Evolutionary conservation across 1,140 invertebrate genomes (phyloP), one percentile per base, ranked within the genome.

Genomic region (Subanguina moxae): DNA sequence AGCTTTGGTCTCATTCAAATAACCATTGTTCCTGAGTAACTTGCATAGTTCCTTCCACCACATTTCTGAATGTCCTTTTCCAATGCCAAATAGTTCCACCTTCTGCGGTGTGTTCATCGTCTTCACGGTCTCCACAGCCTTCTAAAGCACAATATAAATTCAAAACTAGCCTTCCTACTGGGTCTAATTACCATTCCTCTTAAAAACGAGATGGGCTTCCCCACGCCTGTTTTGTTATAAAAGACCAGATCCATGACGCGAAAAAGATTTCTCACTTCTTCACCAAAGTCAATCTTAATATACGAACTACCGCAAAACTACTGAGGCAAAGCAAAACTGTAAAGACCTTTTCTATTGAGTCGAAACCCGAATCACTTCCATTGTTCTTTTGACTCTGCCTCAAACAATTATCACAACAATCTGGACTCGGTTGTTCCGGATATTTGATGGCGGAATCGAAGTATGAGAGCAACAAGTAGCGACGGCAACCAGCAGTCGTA

Each of bases 331-430:
- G 48, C 48, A n/a, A n/a, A n/a, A 52, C 48, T 52, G 17, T 52
- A 52, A 52, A 52, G 17, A 52, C 48, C 48, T 52, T 52, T 52
- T 21, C 23, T 5, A 52, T 25, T 3, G n/a, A 1, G 23, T 25
- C 64, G 11, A 52, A 17, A 9, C 21, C 21, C n/a, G 27, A 13
- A 15, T 71, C 46, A 9, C 42, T 27, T 17, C 46, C 59, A 32
- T 46, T 48, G 43, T 57, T 42, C 32, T 56, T 30, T 57, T 57
- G 43, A 21, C 57, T 48, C 17, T 42, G 23, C 56, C 57, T 70
- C 46, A 28, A 27, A 43, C 68, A 70, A 69, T 69, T 66, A 57
- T 70, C 68, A 70, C 68, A 70, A n/a, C 68, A 70, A 62, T 70
- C 68, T 17, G 23, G 19, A 19, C 56, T 23, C 42, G 68, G 68